These are phyloP conservation scores for Ylistrum balloti DNA, from an alignment of 1,140 invertebrate species.

Conservation along the genomic window DNA sequence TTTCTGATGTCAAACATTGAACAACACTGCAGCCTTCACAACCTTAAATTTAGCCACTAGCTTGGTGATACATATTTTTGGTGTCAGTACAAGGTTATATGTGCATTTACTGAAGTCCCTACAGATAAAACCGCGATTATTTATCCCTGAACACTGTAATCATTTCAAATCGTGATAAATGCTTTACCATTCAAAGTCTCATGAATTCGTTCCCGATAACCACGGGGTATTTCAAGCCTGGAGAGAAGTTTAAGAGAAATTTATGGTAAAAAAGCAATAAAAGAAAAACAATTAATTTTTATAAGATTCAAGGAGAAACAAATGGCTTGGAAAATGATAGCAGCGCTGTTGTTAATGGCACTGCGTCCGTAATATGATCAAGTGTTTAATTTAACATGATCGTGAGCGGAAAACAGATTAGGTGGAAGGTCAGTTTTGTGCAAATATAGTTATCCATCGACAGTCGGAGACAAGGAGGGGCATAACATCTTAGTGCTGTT, in stretches of 20 bases:
- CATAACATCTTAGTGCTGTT: too few species aligned
- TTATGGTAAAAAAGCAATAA: neutral
- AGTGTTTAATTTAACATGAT: too few species aligned
- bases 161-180: neutral
- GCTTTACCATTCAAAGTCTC: neutral
- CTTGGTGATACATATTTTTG: neutral
- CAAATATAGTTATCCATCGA: too few species aligned
- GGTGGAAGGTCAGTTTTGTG: too few species aligned
- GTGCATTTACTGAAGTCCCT: too few species aligned
- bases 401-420: too few species aligned
- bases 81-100: neutral
- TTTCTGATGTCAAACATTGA: neutral
- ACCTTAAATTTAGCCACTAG: neutral
- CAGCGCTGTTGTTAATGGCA: too few species aligned
- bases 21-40: neutral
- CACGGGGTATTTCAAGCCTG: neutral
- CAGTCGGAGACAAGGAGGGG: too few species aligned
- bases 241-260: neutral
- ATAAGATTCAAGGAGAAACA: neutral
- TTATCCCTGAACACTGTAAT: neutral
- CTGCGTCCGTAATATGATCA: too few species aligned
- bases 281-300: neutral
- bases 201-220: neutral
- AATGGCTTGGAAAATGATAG: too few species aligned
- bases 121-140: neutral